Base-by-base conservation (phyloP, 2,113 vertebrate species). In the Spilogale gracilis region DNA sequence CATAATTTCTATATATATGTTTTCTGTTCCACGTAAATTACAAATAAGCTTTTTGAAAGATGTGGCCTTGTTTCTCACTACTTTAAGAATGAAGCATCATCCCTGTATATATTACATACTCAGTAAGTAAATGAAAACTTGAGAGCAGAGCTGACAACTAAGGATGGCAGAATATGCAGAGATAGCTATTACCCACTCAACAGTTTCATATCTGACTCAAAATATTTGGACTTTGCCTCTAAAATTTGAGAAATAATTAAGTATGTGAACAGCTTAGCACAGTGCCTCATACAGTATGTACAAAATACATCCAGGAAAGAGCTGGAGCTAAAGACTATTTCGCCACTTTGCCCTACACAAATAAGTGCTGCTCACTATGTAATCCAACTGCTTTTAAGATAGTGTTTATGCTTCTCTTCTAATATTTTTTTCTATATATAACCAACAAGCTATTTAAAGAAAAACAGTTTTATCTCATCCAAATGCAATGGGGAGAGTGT, bases 401-500 rank as follows among this genome's bases (percentile, higher is more conserved):
- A 60, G 67, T 27, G 38, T 88, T 67, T 73, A 67, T 43, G 43
- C 30, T 80, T 94, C 38, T 90, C 52, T 90, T 93, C 50, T 60
- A 60, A 10, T 88, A 27, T 14, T 27, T 25, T 45, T 43, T 21
- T 9, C 16, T 79, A 21, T 32, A 79, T 73, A 82, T 71, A 63
- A 82, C n/a, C 63, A 86, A 95, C n/a, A 91, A 90, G 52, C 65
- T 63, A 78, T 0, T 89, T 52, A 93, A 94, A 81, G 91, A 67
- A 96, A 97, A 95, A 89, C 38, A 94, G 92, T 7, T 90, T 94
- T 63, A 83, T 58, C 52, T 95, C 52, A 82, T 65, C 61, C 88
- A 96, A 94, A 94, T 25, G 48, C 65, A 96, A 94, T 80, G 60
- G 27, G 91, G 74, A 94, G 95, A 96, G 94, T 81, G n/a, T 74